These are phyloP conservation scores for Urocitellus parryii DNA, from an alignment of 2,113 vertebrate genomes.

Conservation along the genomic window DNA sequence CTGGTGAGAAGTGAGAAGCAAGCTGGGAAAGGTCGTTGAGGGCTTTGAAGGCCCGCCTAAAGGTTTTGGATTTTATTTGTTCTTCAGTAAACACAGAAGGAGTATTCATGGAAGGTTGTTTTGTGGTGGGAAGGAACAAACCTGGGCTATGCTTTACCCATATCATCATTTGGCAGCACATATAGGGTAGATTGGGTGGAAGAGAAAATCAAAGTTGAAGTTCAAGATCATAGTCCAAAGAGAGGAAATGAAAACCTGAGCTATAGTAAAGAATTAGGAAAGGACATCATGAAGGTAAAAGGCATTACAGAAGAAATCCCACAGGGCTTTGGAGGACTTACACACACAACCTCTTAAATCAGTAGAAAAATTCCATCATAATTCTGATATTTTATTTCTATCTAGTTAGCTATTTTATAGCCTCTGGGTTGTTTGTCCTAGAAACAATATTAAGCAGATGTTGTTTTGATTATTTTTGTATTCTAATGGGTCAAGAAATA, in stretches of 20 bases:
- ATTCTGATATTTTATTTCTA: not conserved
- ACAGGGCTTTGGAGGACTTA: not conserved
- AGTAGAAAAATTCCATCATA: not conserved
- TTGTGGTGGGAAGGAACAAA: not conserved
- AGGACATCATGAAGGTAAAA: not conserved
- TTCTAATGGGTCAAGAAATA: slow-evolving; percentile 6
- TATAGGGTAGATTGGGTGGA: not conserved
- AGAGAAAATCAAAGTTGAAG: not conserved
- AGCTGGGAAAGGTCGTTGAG: not conserved
- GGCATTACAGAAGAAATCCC: not conserved
- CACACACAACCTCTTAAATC: not conserved
- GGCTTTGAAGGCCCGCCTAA: not conserved
- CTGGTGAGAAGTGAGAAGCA: not conserved
- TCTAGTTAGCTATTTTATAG: not conserved
- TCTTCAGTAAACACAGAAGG: not conserved
- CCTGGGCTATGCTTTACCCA: not conserved
- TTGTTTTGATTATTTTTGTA: slow-evolving; percentile 56
- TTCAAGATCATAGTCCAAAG: not conserved
- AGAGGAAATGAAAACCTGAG: not conserved
- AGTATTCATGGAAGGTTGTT: not conserved
- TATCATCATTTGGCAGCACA: not conserved
- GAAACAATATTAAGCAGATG: not conserved
- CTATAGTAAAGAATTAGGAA: not conserved
- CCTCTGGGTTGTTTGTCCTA: slow-evolving; percentile 38
- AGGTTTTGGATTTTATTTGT: not conserved